A percentile compares a stretch with the other conserved stretches of the same genome.
These are phyloP conservation scores for Rhagium mordax DNA, from an alignment of 2,888 invertebrate species.

Conservation along the genomic window DNA sequence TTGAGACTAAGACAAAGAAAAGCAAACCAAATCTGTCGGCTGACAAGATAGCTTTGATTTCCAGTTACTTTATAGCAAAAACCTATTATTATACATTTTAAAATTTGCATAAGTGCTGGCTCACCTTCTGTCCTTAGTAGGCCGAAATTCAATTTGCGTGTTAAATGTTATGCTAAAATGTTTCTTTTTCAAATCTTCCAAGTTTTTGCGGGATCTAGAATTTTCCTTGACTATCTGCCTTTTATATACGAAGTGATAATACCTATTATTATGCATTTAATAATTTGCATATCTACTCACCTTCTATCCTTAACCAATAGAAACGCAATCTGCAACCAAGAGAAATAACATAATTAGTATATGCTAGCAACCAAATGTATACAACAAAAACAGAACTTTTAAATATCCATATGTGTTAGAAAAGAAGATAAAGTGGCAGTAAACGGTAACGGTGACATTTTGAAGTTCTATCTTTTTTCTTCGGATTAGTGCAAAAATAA, in stretches of 20 bases:
- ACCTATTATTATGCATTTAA: constrained; percentile 22
- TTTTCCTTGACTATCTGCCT: no score
- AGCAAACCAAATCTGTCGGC: not conserved
- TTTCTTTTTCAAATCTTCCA: no score
- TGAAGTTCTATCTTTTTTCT: no score
- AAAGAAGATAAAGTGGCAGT: no score
- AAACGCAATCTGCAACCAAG: constrained; percentile 16
- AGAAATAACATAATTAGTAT: constrained; percentile 7
- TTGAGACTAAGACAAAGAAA: constrained; percentile 9
- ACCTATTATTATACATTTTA: constrained; percentile 21
- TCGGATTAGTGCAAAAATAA: no score
- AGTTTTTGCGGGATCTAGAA: no score
- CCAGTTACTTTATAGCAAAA: constrained; percentile 21
- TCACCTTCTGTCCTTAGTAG: constrained; percentile 17
- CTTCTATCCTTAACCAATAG: constrained; percentile 13
- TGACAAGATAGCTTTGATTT: constrained; percentile 13
- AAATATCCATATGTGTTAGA: no score
- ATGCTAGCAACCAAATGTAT: not conserved
- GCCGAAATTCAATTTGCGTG: constrained; percentile 6
- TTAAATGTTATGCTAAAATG: no score
- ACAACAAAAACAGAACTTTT: no score
- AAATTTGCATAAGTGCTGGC: constrained; percentile 18
- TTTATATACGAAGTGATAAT: no score
- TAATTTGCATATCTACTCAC: constrained; percentile 17
- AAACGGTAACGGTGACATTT: no score